Percentiles rank a stretch among this genome's conserved stretches.
These are phyloP conservation scores for Sminthurinus aureus DNA, from an alignment of 2,888 invertebrate species.

Conservation along the genomic window DNA sequence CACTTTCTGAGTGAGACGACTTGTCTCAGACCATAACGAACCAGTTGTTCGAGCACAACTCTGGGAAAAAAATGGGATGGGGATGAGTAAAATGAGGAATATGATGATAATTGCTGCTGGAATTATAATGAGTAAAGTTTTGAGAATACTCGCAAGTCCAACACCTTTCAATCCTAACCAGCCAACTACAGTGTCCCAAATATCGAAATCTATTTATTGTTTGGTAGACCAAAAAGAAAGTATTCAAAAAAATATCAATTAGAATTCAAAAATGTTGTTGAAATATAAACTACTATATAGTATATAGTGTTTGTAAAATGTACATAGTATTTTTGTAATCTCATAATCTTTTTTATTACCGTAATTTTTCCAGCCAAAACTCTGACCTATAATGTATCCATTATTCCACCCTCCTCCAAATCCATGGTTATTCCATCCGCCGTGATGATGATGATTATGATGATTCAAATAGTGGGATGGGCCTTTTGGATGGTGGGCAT, in stretches of 20 bases:
- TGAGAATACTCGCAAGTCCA: neutral
- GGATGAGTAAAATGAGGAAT: neutral
- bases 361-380: too few relatives aligned
- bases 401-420: neutral
- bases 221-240: neutral
- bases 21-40: neutral
- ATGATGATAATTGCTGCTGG: neutral
- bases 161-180: constrained; percentile 17
- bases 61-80: constrained; percentile 6
- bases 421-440: neutral
- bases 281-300: neutral
- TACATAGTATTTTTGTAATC: neutral
- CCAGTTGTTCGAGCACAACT: neutral
- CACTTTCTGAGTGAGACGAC: neutral
- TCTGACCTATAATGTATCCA: too few relatives aligned
- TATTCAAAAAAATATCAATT: neutral
- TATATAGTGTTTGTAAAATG: neutral
- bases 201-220: neutral
- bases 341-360: too few relatives aligned
- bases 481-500: neutral
- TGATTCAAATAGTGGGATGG: neutral
- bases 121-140: neutral
- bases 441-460: neutral
- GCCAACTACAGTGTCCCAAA: neutral
- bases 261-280: neutral